These are phyloP conservation scores for Cryptoblepharus egeriae DNA, from an alignment of 2,797 vertebrate species.

Conservation along the genomic window DNA sequence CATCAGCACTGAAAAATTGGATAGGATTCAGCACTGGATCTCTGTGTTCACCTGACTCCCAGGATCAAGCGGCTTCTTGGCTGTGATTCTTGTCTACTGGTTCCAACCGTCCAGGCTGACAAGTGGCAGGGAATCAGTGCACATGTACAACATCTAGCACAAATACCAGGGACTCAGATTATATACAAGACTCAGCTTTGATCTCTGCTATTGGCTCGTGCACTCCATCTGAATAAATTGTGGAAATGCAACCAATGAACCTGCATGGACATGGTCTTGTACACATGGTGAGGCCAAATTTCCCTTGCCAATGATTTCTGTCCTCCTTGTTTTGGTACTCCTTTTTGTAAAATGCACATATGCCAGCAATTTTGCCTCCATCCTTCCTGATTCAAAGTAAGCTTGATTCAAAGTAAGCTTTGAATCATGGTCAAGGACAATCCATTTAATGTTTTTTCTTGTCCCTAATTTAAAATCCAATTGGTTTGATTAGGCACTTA, in stretches of 20 bases:
- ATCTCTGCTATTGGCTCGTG: no score
- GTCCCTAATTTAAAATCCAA: conserved; percentile 47
- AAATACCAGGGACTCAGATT: no score
- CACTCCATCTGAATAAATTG: no score
- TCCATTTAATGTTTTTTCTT: conserved; percentile 41
- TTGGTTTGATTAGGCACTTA: conserved; percentile 47
- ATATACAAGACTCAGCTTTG: no score
- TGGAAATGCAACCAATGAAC: not conserved
- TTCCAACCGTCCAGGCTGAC: no score
- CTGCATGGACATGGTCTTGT: not conserved
- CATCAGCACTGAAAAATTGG: no score
- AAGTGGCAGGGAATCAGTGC: no score
- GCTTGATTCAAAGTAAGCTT: conserved; percentile 41
- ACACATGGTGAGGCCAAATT: not conserved
- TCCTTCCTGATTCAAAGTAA: not conserved
- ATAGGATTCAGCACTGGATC: no score
- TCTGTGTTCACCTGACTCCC: no score
- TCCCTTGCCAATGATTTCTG: not conserved
- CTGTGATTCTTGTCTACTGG: no score
- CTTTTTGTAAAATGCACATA: not conserved
- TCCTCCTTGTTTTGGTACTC: not conserved
- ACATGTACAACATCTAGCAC: no score
- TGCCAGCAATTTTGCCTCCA: not conserved
- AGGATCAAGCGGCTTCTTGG: no score
- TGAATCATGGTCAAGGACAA: conserved; percentile 50